These are phyloP conservation scores for Globia sparganii DNA, from an alignment of 2,888 invertebrate genomes.

Conservation along the genomic window DNA sequence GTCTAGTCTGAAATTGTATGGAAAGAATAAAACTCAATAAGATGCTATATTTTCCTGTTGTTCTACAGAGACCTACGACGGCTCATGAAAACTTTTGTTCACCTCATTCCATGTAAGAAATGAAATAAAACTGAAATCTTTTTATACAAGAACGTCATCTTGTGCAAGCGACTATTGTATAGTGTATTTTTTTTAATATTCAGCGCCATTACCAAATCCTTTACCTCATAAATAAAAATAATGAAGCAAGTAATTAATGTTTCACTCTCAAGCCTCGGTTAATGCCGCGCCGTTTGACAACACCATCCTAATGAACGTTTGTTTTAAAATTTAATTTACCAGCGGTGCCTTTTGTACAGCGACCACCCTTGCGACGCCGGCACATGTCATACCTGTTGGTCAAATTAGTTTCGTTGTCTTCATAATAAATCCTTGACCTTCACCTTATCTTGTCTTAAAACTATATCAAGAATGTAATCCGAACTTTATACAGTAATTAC, in stretches of 20 bases:
- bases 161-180: conserved; percentile 69
- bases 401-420: conserved; percentile 85
- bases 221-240: conserved; percentile 87
- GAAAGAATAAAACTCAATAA: conserved; percentile 89
- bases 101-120: conserved; percentile 65
- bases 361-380: conserved; percentile 98
- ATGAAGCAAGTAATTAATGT: conserved; percentile 86
- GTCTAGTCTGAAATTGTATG: conserved; percentile 97
- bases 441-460: conserved; percentile 60
- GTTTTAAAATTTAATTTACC: conserved; percentile 93
- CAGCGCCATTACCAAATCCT: conserved; percentile 90
- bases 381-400: conserved; percentile 99
- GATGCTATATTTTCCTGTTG: conserved; percentile 61
- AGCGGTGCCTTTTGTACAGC: conserved; percentile 99
- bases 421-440: conserved; percentile 70
- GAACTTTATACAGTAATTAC: conserved; percentile 53
- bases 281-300: conserved; percentile 80
- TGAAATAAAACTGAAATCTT: conserved; percentile 59
- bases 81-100: conserved; percentile 52
- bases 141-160: conserved; percentile 60
- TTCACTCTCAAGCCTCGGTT: conserved; percentile 87
- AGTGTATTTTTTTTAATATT: conserved; percentile 75
- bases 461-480: conserved; percentile 49
- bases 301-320: conserved; percentile 81
- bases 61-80: conserved; percentile 51